Conservation (phyloP, 2,888 invertebrate species). For the Ypsolopha sequella region DNA sequence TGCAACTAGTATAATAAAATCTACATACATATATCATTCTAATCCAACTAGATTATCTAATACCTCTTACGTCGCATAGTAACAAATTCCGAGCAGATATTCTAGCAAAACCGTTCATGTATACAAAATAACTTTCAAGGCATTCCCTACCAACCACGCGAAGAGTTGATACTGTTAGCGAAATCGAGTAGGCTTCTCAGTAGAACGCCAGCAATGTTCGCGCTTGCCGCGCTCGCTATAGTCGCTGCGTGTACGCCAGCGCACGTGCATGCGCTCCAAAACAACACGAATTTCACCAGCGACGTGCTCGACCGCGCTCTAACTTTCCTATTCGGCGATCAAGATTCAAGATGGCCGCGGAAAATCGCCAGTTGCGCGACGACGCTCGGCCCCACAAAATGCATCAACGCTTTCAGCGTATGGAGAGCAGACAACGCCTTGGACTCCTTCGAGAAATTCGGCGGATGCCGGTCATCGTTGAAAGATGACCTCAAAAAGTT, state of each 20-base stretch:
- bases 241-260: constrained; percentile 32
- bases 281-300: constrained; percentile 5
- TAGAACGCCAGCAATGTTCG: constrained; percentile 54
- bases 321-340: constrained; percentile 19
- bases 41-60: no score
- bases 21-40: no score
- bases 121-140: neutral
- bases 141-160: neutral
- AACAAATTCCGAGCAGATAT: neutral
- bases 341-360: constrained; percentile 14
- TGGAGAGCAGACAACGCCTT: constrained; percentile 59
- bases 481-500: constrained; percentile 40
- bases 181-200: constrained; percentile 31
- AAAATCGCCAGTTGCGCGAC: constrained; percentile 28
- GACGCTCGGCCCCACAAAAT: constrained; percentile 57
- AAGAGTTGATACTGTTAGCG: neutral
- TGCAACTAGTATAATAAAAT: no score
- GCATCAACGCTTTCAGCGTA: constrained; percentile 66
- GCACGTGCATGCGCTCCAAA: constrained; percentile 19
- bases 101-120: neutral
- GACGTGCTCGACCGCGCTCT: constrained; percentile 12
- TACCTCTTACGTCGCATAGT: neutral
- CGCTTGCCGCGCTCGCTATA: constrained; percentile 45
- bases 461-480: constrained; percentile 20
- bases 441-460: constrained; percentile 15